Percentiles rank a stretch among this genome's conserved stretches.
These are phyloP conservation scores for Cataglyphis livida DNA, from an alignment of 2,888 invertebrate genomes.

Conservation along the genomic window DNA sequence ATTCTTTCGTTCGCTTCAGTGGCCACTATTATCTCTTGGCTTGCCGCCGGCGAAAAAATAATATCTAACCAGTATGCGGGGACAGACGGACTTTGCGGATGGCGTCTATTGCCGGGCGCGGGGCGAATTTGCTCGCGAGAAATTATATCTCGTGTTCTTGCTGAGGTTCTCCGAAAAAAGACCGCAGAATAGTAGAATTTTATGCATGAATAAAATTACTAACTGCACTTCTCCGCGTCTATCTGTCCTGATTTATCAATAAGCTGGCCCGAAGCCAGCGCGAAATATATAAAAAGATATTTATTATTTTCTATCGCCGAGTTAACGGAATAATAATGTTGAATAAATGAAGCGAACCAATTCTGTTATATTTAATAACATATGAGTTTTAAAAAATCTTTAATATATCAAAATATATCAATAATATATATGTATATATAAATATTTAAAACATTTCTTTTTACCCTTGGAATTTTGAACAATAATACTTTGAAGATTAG, in stretches of 20 bases:
- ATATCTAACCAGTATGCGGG: slow-evolving; percentile 71
- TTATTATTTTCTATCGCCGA: slow-evolving; percentile 17
- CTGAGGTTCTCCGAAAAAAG: neutral
- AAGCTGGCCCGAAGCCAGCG: slow-evolving; percentile 43
- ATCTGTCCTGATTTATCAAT: slow-evolving; percentile 47
- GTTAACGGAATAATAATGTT: slow-evolving; percentile 23
- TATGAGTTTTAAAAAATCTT: neutral
- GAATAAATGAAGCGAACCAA: neutral
- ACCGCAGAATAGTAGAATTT: slow-evolving; percentile 25
- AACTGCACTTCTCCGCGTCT: slow-evolving; percentile 26
- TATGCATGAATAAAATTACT: slow-evolving; percentile 44
- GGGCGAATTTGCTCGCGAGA: slow-evolving; percentile 24
- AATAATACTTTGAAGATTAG: too few species aligned
- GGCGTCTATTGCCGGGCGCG: slow-evolving; percentile 49
- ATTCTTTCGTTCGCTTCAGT: slow-evolving; percentile 75
- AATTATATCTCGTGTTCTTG: slow-evolving; percentile 32
- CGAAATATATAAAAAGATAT: slow-evolving; percentile 25
- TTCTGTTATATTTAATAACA: neutral
- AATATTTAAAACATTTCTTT: too few species aligned
- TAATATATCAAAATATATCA: too few species aligned
- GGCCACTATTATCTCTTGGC: slow-evolving; percentile 72
- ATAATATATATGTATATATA: too few species aligned
- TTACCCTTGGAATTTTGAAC: too few species aligned
- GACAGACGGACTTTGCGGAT: slow-evolving; percentile 63
- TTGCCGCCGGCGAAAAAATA: slow-evolving; percentile 75